Evolutionary conservation across 2,888 invertebrate species (phyloP).

Genomic region (Chymomyza amoena): DNA sequence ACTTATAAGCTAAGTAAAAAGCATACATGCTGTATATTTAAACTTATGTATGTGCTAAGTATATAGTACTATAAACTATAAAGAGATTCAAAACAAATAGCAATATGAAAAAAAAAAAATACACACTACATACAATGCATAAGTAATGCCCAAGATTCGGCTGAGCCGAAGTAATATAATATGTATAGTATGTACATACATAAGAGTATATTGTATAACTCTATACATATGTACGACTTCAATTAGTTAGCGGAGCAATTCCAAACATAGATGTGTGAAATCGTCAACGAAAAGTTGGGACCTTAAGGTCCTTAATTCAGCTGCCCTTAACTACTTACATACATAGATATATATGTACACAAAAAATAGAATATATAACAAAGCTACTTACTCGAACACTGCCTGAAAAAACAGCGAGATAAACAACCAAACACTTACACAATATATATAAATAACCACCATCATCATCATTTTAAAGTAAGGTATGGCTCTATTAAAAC

Average conservation of each 20-base stretch:
- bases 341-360: not conserved
- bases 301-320: not conserved
- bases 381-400: slow-evolving; percentile 40
- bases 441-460: too few species aligned
- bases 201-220: too few species aligned
- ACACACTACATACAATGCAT: not conserved
- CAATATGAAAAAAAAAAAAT: slow-evolving; percentile 27
- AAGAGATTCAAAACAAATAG: slow-evolving; percentile 27
- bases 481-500: too few species aligned
- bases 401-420: slow-evolving; percentile 41
- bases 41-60: not conserved
- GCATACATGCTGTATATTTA: slow-evolving; percentile 34
- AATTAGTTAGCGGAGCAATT: slow-evolving; percentile 38
- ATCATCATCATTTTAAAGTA: too few species aligned
- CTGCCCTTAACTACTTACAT: not conserved
- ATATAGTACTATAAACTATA: slow-evolving; percentile 14
- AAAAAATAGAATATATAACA: too few species aligned
- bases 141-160: slow-evolving; percentile 47
- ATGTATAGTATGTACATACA: slow-evolving; percentile 12
- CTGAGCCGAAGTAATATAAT: slow-evolving; percentile 48
- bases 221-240: not conserved
- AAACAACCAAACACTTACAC: slow-evolving; percentile 45
- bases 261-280: slow-evolving; percentile 31
- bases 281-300: slow-evolving; percentile 4
- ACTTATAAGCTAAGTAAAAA: slow-evolving; percentile 25